phyloP scores from a whole-genome alignment of 37 sponge, comb jelly and placozoan species.

The Bolinopsis microptera region DNA sequence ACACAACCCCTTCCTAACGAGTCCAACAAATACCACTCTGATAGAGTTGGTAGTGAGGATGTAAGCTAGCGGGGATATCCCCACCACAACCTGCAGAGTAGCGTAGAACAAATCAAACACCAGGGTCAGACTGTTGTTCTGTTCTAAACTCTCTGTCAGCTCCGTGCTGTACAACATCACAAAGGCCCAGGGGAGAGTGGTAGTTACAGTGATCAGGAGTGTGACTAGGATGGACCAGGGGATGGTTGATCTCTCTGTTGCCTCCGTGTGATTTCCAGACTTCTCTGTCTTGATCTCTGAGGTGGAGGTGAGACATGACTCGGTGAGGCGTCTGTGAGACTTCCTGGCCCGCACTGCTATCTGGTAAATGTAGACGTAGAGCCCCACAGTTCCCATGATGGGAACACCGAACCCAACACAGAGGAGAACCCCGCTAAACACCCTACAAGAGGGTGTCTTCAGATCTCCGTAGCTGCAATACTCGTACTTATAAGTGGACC shows the following conservation, averaged over 20 bases:
- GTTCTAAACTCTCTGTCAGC: not conserved
- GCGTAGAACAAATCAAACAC: slow-evolving; percentile 27
- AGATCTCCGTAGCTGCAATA: not conserved
- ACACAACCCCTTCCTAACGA: not conserved
- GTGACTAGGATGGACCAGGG: not conserved
- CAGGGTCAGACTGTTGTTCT: not conserved
- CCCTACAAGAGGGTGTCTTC: not conserved
- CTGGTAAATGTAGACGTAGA: not conserved
- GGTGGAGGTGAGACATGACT: not conserved
- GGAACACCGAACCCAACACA: not conserved
- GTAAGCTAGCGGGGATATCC: not conserved
- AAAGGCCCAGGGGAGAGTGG: not conserved
- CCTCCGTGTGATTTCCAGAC: not conserved
- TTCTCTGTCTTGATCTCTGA: not conserved
- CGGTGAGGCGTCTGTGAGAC: not conserved
- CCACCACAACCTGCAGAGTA: not conserved
- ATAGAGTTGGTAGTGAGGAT: not conserved
- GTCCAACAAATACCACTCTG: not conserved
- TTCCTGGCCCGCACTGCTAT: not conserved
- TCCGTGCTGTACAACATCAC: not conserved
- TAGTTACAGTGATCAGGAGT: not conserved
- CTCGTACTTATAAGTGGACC: too few species aligned
- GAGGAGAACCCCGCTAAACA: not conserved
- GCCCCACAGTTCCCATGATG: not conserved
- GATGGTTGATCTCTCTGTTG: not conserved